A percentile compares a stretch with the other conserved stretches of the same genome.
These are phyloP conservation scores for Podarcis siculus DNA, from an alignment of 2,797 vertebrate species.

Conservation along the genomic window DNA sequence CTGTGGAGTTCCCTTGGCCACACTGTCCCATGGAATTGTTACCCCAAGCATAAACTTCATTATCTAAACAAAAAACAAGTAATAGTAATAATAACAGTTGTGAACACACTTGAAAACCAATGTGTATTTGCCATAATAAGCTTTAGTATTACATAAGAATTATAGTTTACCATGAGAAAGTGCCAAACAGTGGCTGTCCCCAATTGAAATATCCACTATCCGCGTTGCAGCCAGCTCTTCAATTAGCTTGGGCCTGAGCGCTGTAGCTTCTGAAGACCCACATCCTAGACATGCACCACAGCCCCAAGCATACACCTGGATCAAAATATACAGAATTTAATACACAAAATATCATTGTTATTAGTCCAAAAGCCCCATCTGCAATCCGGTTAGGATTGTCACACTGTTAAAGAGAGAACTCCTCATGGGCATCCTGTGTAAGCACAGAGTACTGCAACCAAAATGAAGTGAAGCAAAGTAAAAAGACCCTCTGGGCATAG, in stretches of 20 bases:
- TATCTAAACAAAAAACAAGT: constrained; percentile 73
- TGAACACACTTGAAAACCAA: constrained; percentile 35
- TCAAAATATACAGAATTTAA: constrained; percentile 37
- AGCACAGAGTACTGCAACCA: too few species aligned
- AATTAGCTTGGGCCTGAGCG: constrained; percentile 83
- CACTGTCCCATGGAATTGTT: constrained; percentile 89
- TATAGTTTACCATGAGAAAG: constrained; percentile 83
- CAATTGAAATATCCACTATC: constrained; percentile 85
- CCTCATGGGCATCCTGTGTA: not conserved
- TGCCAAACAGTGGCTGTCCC: constrained; percentile 85
- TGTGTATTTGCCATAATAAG: not conserved
- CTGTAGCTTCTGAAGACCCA: constrained; percentile 85
- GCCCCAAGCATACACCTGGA: constrained; percentile 84
- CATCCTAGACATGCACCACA: constrained; percentile 85
- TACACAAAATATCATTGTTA: not conserved
- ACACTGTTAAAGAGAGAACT: too few species aligned
- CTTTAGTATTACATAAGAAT: not conserved
- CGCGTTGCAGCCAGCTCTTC: constrained; percentile 84
- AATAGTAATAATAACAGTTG: not conserved
- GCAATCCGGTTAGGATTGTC: not conserved
- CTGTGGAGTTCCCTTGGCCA: constrained; percentile 87
- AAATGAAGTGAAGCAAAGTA: not conserved
- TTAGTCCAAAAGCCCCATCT: not conserved
- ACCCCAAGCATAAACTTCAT: constrained; percentile 88
- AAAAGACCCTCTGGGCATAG: too few species aligned